A percentile compares a stretch with the other conserved stretches of the same genome.
Conservation (phyloP, 1,140 invertebrate species). For the Laupala kohalensis region DNA sequence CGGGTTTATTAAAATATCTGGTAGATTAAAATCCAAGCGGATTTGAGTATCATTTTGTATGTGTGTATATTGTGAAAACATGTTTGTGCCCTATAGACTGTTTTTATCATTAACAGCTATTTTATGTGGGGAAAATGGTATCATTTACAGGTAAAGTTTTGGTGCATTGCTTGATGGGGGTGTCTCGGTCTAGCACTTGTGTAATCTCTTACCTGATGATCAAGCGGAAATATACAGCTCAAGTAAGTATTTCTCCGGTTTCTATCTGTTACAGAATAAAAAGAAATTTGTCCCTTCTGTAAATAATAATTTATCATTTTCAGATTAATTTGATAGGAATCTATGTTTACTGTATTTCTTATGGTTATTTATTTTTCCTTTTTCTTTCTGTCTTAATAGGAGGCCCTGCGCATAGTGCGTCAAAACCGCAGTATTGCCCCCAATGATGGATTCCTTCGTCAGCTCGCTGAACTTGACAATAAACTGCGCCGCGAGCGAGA, state of each 20-base stretch:
- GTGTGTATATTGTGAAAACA: too few relatives aligned
- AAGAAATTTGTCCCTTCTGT: too few relatives aligned
- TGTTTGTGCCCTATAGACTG: too few relatives aligned
- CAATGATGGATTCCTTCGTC: conserved; percentile 66
- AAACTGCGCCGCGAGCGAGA: conserved; percentile 37
- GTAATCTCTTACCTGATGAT: conserved; percentile 75
- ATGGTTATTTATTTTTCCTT: too few relatives aligned
- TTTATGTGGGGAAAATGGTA: not conserved
- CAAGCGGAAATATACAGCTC: conserved; percentile 57
- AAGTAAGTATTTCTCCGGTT: too few relatives aligned
- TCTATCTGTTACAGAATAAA: too few relatives aligned
- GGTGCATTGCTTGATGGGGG: conserved; percentile 69
- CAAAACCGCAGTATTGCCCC: conserved; percentile 55
- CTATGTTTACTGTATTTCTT: too few relatives aligned
- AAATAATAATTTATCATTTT: too few relatives aligned
- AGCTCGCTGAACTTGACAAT: conserved; percentile 57
- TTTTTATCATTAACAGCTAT: not conserved
- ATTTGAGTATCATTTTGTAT: not conserved
- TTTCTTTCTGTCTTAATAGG: too few relatives aligned
- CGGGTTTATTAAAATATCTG: not conserved
- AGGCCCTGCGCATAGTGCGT: conserved; percentile 55
- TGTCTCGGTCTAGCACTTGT: conserved; percentile 66
- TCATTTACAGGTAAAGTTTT: conserved; percentile 50
- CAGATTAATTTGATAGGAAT: too few relatives aligned
- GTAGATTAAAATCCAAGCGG: not conserved